Evolutionary conservation across 2,113 vertebrate species (phyloP).

Genomic region (Bufo gargarizans): DNA sequence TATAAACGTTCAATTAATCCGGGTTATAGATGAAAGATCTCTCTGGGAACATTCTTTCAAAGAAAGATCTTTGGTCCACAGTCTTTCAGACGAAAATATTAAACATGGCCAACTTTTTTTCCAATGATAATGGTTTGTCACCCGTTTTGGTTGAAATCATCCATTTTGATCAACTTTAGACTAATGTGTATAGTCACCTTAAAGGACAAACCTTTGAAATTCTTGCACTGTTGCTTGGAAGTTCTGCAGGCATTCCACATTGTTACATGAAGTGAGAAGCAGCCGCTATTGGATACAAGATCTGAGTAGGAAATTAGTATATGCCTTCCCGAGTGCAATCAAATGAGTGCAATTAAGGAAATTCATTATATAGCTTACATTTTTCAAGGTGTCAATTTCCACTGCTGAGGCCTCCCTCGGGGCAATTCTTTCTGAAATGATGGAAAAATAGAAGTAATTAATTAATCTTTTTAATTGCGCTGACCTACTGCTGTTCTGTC

Average conservation of each 20-base stretch:
- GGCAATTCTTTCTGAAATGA: slow-evolving; percentile 36
- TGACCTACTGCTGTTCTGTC: slow-evolving; percentile 46
- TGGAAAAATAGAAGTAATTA: slow-evolving; percentile 41
- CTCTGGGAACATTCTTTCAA: too few species aligned
- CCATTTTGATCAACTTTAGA: too few species aligned
- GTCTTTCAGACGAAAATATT: too few species aligned
- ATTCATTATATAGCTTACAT: slow-evolving; percentile 46
- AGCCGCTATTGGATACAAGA: neutral
- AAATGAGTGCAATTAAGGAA: slow-evolving; percentile 41
- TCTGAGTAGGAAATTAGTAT: neutral
- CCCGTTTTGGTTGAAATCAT: too few species aligned
- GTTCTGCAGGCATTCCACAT: neutral
- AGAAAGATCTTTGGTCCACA: too few species aligned
- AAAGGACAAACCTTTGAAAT: neutral
- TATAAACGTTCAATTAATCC: too few species aligned
- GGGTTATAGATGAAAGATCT: too few species aligned
- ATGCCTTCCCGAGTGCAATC: slow-evolving; percentile 25
- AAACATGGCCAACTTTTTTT: too few species aligned
- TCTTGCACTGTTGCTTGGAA: neutral
- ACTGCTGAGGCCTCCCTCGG: slow-evolving; percentile 29
- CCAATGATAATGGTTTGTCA: too few species aligned
- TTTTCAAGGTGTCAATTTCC: slow-evolving; percentile 47
- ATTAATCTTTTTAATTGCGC: slow-evolving; percentile 48
- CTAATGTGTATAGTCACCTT: too few species aligned
- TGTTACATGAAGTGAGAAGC: neutral